A percentile compares a stretch with the other conserved stretches of the same genome.
Conservation (phyloP, 2,888 invertebrate species). For the Acronicta alni region DNA sequence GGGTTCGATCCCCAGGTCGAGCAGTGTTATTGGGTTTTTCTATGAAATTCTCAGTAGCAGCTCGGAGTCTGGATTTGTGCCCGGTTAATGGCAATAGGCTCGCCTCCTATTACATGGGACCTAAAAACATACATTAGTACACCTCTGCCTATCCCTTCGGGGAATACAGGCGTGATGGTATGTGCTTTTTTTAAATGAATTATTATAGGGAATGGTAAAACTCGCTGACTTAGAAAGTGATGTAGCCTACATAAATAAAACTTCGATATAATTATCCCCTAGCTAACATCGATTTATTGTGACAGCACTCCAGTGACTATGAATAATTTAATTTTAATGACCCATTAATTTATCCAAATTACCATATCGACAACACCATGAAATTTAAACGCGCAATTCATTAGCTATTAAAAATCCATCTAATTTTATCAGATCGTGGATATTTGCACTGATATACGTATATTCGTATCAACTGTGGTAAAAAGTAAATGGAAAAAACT, state of each 20-base stretch:
- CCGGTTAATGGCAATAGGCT: too few relatives aligned
- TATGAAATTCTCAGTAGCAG: too few relatives aligned
- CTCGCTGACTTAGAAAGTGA: not conserved
- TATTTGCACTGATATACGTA: conserved; percentile 4
- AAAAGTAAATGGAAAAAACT: conserved; percentile 9
- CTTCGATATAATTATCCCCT: conserved; percentile 9
- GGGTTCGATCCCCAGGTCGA: too few relatives aligned
- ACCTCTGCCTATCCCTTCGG: too few relatives aligned
- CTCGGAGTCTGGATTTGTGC: too few relatives aligned
- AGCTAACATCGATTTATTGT: conserved; percentile 23
- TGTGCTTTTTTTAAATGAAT: too few relatives aligned
- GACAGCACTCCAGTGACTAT: conserved; percentile 1
- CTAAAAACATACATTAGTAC: too few relatives aligned
- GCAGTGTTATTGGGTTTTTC: too few relatives aligned
- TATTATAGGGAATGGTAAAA: not conserved
- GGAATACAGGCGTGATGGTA: too few relatives aligned
- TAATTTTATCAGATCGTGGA: conserved; percentile 15
- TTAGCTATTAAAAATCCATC: conserved; percentile 1
- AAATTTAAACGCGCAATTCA: not conserved
- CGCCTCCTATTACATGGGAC: too few relatives aligned
- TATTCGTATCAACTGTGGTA: conserved; percentile 24
- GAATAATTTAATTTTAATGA: conserved; percentile 13
- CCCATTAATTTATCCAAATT: not conserved
- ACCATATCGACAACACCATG: not conserved
- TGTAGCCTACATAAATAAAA: conserved; percentile 15